Conservation (phyloP, 2,113 vertebrate genomes). For the Megaceryle maxima region DNA sequence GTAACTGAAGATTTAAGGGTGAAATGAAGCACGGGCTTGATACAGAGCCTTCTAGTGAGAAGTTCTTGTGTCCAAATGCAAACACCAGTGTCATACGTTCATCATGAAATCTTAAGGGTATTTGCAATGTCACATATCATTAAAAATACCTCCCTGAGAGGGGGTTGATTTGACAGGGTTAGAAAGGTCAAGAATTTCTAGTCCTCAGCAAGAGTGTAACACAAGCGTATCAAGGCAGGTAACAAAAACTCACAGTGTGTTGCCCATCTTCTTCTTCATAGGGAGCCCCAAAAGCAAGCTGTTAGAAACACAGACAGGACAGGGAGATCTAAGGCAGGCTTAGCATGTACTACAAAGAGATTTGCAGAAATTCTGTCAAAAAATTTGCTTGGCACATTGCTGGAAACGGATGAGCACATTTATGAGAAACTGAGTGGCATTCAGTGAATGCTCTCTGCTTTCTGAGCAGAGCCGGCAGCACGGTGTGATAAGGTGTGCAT, state of each 20-base stretch:
- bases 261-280: background rate
- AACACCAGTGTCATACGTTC: background rate
- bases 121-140: background rate
- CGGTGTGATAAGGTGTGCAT: accelerated
- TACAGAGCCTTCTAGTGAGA: background rate
- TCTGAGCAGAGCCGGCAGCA: background rate
- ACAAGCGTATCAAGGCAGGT: accelerated
- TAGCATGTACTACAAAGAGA: background rate
- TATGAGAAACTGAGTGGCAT: background rate
- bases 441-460: background rate
- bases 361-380: background rate
- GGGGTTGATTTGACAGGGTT: background rate
- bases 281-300: background rate
- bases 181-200: background rate
- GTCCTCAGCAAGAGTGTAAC: background rate
- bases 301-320: background rate
- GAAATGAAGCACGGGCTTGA: background rate
- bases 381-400: background rate
- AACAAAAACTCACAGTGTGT: background rate
- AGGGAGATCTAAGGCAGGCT: background rate
- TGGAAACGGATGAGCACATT: background rate
- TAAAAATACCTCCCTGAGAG: background rate
- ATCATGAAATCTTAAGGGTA: background rate
- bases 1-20: background rate
- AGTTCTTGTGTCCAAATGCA: background rate